Conservation (phyloP, 1,140 invertebrate species). For the Anastrepha obliqua region DNA sequence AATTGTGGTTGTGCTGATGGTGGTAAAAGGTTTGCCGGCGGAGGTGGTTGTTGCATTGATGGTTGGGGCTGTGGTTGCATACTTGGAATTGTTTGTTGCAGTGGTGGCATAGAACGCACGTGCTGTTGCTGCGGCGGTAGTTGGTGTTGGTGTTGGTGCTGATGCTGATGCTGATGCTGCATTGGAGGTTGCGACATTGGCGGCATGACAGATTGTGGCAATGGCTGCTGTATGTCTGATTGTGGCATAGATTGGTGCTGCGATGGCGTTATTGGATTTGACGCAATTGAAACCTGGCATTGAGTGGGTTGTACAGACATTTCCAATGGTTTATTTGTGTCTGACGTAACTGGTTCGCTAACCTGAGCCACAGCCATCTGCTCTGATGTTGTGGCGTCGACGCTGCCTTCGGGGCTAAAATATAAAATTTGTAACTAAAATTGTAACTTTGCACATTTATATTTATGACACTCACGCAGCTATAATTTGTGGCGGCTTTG, state of each 20-base stretch:
- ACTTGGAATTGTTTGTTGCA: slow-evolving; percentile 61
- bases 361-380: background rate
- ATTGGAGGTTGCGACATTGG: background rate
- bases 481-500: slow-evolving; percentile 66
- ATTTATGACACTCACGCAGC: slow-evolving; percentile 58
- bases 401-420: slow-evolving; percentile 19
- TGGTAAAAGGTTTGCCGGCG: slow-evolving; percentile 46
- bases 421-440: slow-evolving; percentile 9
- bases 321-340: background rate
- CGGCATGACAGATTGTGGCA: background rate
- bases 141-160: slow-evolving; percentile 55
- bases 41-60: slow-evolving; percentile 40
- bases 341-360: background rate
- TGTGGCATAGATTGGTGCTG: background rate
- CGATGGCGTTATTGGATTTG: background rate
- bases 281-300: background rate
- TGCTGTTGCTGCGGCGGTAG: slow-evolving; percentile 8
- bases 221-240: background rate
- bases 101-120: slow-evolving; percentile 59
- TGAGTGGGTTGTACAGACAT: background rate
- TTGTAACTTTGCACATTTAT: background rate
- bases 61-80: slow-evolving; percentile 54
- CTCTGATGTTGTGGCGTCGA: background rate
- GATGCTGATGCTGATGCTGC: slow-evolving; percentile 59
- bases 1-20: slow-evolving; percentile 30